phyloP scores from a whole-genome alignment of 2,888 invertebrate species.

The Zaprionus bogoriensis region DNA sequence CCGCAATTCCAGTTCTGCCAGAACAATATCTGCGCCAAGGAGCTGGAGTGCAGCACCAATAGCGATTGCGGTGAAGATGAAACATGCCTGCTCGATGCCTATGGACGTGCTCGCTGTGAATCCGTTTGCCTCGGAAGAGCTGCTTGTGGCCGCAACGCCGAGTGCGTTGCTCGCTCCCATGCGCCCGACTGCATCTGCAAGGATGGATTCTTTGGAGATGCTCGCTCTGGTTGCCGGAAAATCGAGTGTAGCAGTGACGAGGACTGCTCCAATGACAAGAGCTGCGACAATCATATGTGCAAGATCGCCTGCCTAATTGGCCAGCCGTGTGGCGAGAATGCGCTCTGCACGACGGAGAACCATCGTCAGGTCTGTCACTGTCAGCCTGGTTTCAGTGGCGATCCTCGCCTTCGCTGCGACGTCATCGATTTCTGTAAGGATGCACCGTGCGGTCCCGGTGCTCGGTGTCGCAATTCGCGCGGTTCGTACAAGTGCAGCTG shows the following conservation, averaged over 20 bases:
- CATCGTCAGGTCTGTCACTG: slow-evolving; percentile 92
- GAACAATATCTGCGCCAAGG: slow-evolving; percentile 93
- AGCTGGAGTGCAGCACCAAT: slow-evolving; percentile 89
- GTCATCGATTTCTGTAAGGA: slow-evolving; percentile 91
- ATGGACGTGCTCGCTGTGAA: slow-evolving; percentile 90
- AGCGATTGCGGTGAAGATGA: slow-evolving; percentile 89
- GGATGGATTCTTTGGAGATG: slow-evolving; percentile 91
- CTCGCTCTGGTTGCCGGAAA: slow-evolving; percentile 90
- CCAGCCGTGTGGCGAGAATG: slow-evolving; percentile 93
- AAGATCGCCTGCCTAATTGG: slow-evolving; percentile 92
- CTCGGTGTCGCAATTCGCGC: slow-evolving; percentile 90
- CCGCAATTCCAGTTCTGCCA: slow-evolving; percentile 93
- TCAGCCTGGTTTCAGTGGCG: slow-evolving; percentile 93
- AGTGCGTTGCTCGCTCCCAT: slow-evolving; percentile 89
- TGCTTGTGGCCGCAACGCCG: slow-evolving; percentile 91
- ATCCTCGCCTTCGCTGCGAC: slow-evolving; percentile 88
- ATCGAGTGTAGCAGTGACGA: slow-evolving; percentile 89
- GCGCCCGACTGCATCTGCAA: slow-evolving; percentile 90
- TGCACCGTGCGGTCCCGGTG: slow-evolving; percentile 91
- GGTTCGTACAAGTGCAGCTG: slow-evolving; percentile 92
- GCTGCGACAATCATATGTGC: slow-evolving; percentile 92
- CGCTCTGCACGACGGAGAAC: slow-evolving; percentile 92
- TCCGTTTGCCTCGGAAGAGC: slow-evolving; percentile 89
- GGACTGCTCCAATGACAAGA: slow-evolving; percentile 91
- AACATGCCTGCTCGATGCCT: slow-evolving; percentile 87